Evolutionary conservation across 2,113 vertebrate genomes (phyloP).

Genomic region (Vanacampus margaritifer): DNA sequence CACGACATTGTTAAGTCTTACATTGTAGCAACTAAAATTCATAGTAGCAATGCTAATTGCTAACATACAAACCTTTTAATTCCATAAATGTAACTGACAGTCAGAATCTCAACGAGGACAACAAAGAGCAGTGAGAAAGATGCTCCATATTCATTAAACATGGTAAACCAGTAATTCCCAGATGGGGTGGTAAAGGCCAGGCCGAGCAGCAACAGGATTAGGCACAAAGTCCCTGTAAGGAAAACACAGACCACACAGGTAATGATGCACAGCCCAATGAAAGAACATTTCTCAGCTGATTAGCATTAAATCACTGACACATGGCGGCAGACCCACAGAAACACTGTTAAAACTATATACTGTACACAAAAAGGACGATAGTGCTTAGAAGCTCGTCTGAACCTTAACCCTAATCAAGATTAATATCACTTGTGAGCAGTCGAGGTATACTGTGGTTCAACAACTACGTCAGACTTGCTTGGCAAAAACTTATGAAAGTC

Average conservation of each 20-base stretch:
- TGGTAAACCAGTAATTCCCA: conserved; percentile 93
- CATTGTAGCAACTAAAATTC: not conserved
- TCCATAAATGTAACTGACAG: conserved; percentile 86
- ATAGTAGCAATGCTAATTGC: not conserved
- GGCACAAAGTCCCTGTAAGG: conserved; percentile 77
- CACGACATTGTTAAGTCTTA: not conserved
- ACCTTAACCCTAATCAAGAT: too few species aligned
- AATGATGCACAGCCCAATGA: not conserved
- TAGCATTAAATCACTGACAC: too few species aligned
- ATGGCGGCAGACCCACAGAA: too few species aligned
- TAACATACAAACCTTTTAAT: conserved; percentile 76
- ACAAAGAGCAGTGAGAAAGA: conserved; percentile 87
- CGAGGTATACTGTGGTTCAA: too few species aligned
- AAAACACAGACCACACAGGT: not conserved
- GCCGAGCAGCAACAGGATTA: conserved; percentile 78
- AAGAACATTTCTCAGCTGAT: too few species aligned
- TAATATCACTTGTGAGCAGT: too few species aligned
- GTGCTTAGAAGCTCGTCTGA: too few species aligned
- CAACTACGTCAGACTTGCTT: too few species aligned
- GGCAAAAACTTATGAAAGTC: too few species aligned
- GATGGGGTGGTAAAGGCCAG: conserved; percentile 83
- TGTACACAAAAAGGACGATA: too few species aligned
- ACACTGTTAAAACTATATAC: too few species aligned
- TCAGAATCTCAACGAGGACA: conserved; percentile 81
- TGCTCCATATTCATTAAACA: conserved; percentile 90